Evolutionary conservation across 2,113 vertebrate species (phyloP).

Genomic region (Paedocypris sp.): DNA sequence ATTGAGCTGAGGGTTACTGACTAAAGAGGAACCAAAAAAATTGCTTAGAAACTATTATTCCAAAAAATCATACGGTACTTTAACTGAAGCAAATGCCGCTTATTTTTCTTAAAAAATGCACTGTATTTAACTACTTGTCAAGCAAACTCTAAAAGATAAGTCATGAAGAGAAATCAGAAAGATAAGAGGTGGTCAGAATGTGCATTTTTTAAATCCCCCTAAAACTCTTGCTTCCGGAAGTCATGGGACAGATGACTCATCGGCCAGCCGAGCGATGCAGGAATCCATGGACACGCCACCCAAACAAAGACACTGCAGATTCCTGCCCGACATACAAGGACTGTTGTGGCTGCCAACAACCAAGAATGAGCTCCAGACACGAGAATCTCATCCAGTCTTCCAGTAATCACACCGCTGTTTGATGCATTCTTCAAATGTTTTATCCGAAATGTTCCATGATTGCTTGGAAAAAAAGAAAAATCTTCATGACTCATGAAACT

Average conservation of each 20-base stretch:
- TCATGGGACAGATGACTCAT: slow-evolving; percentile 13
- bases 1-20: too few species aligned
- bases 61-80: background rate
- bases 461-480: too few species aligned
- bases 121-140: background rate
- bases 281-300: slow-evolving; percentile 1
- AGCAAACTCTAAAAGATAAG: background rate
- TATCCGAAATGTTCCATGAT: background rate
- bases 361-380: background rate
- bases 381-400: background rate
- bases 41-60: background rate
- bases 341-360: too few species aligned
- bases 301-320: slow-evolving; percentile 8
- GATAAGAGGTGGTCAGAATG: background rate
- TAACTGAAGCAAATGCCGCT: background rate
- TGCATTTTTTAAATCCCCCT: too few species aligned
- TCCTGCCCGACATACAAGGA: background rate
- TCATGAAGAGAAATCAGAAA: background rate
- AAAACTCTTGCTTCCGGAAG: background rate
- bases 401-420: background rate
- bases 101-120: background rate
- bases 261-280: background rate
- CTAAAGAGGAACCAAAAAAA: background rate
- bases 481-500: too few species aligned
- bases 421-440: background rate